Evolutionary conservation across 1,140 invertebrate species (phyloP).

Genomic region (Bursaphelenchus mucronatus): DNA sequence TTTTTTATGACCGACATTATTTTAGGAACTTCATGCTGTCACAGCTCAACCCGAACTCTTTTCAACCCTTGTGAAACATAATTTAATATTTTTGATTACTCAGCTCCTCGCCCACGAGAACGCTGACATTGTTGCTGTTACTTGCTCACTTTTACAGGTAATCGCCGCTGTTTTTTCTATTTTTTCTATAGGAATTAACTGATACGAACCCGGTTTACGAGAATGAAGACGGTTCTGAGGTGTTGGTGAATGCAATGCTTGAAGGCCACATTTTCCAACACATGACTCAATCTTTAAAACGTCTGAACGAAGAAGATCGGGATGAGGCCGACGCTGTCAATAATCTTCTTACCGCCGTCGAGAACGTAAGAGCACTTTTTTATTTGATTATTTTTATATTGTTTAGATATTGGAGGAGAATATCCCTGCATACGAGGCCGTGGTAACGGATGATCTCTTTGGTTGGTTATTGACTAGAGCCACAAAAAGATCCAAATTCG

Average conservation of each 20-base stretch:
- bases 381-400: constrained; percentile 8
- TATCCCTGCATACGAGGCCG: constrained; percentile 74
- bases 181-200: constrained; percentile 77
- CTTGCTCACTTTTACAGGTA: constrained; percentile 73
- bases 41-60: constrained; percentile 93
- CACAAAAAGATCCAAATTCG: constrained; percentile 75
- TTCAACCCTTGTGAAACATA: constrained; percentile 80
- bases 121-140: constrained; percentile 72
- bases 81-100: constrained; percentile 80
- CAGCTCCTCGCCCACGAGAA: constrained; percentile 93
- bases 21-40: constrained; percentile 76
- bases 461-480: constrained; percentile 83
- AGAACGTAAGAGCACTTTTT: constrained; percentile 43
- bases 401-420: constrained; percentile 66
- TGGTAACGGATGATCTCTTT: constrained; percentile 79
- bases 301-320: constrained; percentile 85
- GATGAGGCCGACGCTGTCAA: constrained; percentile 94
- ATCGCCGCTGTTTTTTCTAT: neutral
- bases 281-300: constrained; percentile 71
- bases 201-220: constrained; percentile 92
- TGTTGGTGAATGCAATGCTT: constrained; percentile 76
- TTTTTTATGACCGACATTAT: constrained; percentile 13
- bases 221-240: constrained; percentile 66
- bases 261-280: constrained; percentile 80
- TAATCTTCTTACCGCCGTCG: constrained; percentile 72